Base-by-base conservation (phyloP, 92 coral and sea anemone species). In the Epizoanthus fatuus region DNA sequence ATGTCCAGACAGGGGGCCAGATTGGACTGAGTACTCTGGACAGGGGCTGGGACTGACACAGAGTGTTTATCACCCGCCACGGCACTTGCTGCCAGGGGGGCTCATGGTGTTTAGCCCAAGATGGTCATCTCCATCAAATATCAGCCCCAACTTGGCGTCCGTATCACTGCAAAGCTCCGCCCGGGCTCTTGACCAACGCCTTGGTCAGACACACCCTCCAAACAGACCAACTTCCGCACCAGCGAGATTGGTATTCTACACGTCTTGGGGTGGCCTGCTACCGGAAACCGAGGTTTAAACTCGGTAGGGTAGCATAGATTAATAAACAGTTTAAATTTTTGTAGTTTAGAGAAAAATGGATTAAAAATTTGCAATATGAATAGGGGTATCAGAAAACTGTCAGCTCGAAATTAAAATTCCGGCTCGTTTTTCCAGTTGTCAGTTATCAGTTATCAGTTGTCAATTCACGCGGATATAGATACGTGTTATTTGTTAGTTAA, bases 161-260 rank as follows among this genome's bases (percentile, higher is more conserved):
- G 42, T 77, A 29, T 77, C 82, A 2, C 14, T 60, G 58, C 82
- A 62, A 19, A 77, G 63, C 58, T 77, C 82, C 38, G 56, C 69
- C 9, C 44, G 17, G 35, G 53, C 32, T 5, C 8, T 62, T 32
- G 71, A 77, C 3, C 44, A 40, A 59, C 40, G n/a, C 19, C 47
- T 62, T 1, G 13, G 57, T n/a, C 54, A 77, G 17, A 62, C 57
- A 12, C 7, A 2, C 38, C 20, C 42, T 6, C 45, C 38, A 5
- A 69, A 42, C 45, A 77, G 82, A 17, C 47, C 82, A 60, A 77
- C 45, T 0, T 77, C 82, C 3, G 82, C 82, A 4, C 82, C 82
- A 25, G 47, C 69, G 4, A 59, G 69, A 4, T 52, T 77, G 5
- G 29, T 5, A 11, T 4, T 35, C 14, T 53, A 3, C 13, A 59